A percentile compares a stretch with the other conserved stretches of the same genome.
phyloP scores from a whole-genome alignment of 2,888 invertebrate genomes.

The Cosmia pyralina region DNA sequence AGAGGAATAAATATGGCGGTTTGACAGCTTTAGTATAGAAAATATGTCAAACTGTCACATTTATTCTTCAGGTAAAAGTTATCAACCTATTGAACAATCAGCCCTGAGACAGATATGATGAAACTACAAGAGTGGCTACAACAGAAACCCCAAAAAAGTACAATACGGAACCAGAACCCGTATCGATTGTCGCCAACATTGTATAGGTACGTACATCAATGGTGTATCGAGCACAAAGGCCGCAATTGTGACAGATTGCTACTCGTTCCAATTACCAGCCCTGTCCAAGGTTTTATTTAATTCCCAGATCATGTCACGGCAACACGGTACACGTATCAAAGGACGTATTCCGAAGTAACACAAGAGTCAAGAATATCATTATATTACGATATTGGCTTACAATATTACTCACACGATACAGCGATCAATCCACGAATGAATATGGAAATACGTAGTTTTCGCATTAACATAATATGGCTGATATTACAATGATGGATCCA shows the following conservation, averaged over 20 bases:
- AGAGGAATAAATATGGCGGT: too few relatives aligned
- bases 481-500: constrained; percentile 28
- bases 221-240: constrained; percentile 50
- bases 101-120: neutral
- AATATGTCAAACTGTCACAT: too few relatives aligned
- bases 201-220: constrained; percentile 29
- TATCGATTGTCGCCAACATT: constrained; percentile 40
- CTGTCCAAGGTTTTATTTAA: constrained; percentile 57
- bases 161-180: constrained; percentile 48
- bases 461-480: constrained; percentile 21
- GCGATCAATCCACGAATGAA: constrained; percentile 23
- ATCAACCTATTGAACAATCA: too few relatives aligned
- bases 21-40: too few relatives aligned
- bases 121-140: neutral
- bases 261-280: constrained; percentile 54
- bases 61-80: too few relatives aligned
- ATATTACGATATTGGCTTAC: constrained; percentile 25
- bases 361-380: constrained; percentile 42
- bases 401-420: constrained; percentile 35
- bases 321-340: constrained; percentile 52
- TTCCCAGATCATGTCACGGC: constrained; percentile 52
- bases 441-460: constrained; percentile 38
- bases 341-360: constrained; percentile 33
- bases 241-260: constrained; percentile 58
- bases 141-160: constrained; percentile 12